phyloP scores from a whole-genome alignment of 1,140 invertebrate genomes.

The Drosophila saltans region DNA sequence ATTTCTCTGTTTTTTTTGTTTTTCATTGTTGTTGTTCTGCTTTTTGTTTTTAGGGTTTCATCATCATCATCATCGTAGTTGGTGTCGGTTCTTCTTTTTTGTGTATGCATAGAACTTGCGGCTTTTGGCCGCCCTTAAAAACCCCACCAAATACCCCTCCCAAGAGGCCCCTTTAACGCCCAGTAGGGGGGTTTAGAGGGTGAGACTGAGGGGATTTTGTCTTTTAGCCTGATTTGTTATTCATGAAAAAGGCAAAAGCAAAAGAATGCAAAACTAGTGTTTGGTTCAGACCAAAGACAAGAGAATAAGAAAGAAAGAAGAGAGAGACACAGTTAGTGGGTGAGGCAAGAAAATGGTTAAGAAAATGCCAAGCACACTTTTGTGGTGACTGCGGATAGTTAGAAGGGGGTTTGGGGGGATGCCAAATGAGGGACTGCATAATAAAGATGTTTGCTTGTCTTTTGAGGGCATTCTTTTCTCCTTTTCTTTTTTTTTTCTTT shows the following conservation, averaged over 20 bases:
- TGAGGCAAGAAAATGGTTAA: slow-evolving; percentile 68
- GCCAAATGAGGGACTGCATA: slow-evolving; percentile 52
- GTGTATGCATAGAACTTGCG: slow-evolving; percentile 74
- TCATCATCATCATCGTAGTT: slow-evolving; percentile 45
- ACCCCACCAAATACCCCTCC: slow-evolving; percentile 33
- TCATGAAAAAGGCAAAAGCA: slow-evolving; percentile 67
- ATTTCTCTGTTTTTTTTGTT: slow-evolving; percentile 49
- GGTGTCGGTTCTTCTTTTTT: slow-evolving; percentile 32
- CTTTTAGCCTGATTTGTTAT: slow-evolving; percentile 79
- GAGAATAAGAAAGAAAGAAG: slow-evolving; percentile 6
- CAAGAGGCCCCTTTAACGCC: slow-evolving; percentile 23
- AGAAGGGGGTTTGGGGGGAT: slow-evolving; percentile 22
- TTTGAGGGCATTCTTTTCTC: slow-evolving; percentile 1
- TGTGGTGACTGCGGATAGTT: slow-evolving; percentile 35
- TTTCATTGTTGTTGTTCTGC: slow-evolving; percentile 22
- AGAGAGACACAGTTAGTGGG: slow-evolving; percentile 33
- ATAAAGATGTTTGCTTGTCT: slow-evolving; percentile 59
- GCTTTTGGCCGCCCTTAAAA: slow-evolving; percentile 64
- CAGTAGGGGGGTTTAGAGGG: background rate
- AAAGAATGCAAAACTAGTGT: slow-evolving; percentile 21
- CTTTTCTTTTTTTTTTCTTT: background rate
- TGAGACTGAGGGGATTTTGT: slow-evolving; percentile 53
- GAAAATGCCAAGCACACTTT: slow-evolving; percentile 73
- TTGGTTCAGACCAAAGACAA: slow-evolving; percentile 12
- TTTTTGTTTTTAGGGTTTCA: slow-evolving; percentile 69